Evolutionary conservation across 2,888 invertebrate species (phyloP), one percentile per base, ranked within the genome.

Genomic region (Baronia brevicornis): DNA sequence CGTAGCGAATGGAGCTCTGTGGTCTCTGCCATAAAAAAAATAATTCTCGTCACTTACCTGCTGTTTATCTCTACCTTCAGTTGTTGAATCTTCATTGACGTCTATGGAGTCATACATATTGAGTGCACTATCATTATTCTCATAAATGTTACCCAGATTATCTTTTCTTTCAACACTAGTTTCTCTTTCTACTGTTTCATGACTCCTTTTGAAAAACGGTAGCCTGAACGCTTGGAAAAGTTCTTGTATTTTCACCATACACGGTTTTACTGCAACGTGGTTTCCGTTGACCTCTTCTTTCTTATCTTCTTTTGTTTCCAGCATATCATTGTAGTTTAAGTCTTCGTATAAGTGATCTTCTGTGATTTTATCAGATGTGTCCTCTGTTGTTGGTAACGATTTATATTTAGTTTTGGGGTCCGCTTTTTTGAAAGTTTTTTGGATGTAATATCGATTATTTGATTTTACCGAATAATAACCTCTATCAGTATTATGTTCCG

Each of bases 341-440:
- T 82, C 84, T 62, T 84, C 84, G 27, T 82, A 84, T 18, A 82
- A 68, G 48, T 84, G 84, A 22, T 84, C 84, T 28, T 80, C 82
- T 2, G 62, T 40, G 14, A 54, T 48, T 37, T 63, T 66, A n/a
- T 65, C 64, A 17, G 43, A 51, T 0, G 62, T 20, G 36, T 74
- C 72, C 36, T 77, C 72, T 7, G 66, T 40, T 5, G 62, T 53
- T 2, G 69, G 54, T 20, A 77, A 35, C 7, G 78, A 68, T 47
- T 68, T 79, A 33, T 75, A 77, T 50, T 75, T 79, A 1, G 62
- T 51, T 47, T 55, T 67, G 0, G 51, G 36, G 21, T 74, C 79
- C n/a, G 55, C 44, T 31, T 62, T 70, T 27, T 54, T 73, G 29
- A 47, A 58, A 1, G 59, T 49, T 40, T 64, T 77, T 21, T 65